phyloP scores from a whole-genome alignment of 1,140 invertebrate species.

The Megathymus violae region DNA sequence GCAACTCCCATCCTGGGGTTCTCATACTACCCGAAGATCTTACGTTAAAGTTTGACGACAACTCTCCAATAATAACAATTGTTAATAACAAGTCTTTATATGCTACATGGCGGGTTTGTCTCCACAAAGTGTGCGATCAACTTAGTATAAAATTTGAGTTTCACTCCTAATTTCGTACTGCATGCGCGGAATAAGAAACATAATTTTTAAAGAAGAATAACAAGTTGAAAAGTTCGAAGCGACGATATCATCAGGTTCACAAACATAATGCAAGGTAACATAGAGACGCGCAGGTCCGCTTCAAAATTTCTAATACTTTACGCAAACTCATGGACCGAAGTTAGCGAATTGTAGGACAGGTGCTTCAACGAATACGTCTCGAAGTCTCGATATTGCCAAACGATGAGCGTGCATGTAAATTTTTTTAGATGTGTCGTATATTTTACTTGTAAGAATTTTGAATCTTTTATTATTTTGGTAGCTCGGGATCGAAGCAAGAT shows the following conservation, averaged over 20 bases:
- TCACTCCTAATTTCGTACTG: constrained; percentile 55
- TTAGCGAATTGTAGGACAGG: constrained; percentile 74
- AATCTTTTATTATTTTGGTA: no score
- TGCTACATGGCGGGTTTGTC: no score
- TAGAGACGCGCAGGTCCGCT: constrained; percentile 47
- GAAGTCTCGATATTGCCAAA: constrained; percentile 57
- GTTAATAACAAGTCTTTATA: no score
- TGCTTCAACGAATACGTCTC: constrained; percentile 63
- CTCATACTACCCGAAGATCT: no score
- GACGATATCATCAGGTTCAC: constrained; percentile 57
- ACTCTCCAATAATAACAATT: no score
- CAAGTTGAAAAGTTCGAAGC: constrained; percentile 56
- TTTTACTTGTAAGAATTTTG: not conserved
- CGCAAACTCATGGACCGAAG: constrained; percentile 65
- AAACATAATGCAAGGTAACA: constrained; percentile 61
- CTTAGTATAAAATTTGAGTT: constrained; percentile 45
- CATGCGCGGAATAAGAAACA: constrained; percentile 49
- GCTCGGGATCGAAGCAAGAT: no score
- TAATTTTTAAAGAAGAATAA: constrained; percentile 59
- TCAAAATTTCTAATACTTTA: constrained; percentile 76
- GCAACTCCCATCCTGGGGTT: no score
- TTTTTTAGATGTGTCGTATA: constrained; percentile 3
- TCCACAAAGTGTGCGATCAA: constrained; percentile 39
- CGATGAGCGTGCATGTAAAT: constrained; percentile 37
- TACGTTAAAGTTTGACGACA: no score